Percentiles rank a stretch among this genome's conserved stretches.
Conservation (phyloP, 2,888 invertebrate genomes). For the Celastrina argiolus region DNA sequence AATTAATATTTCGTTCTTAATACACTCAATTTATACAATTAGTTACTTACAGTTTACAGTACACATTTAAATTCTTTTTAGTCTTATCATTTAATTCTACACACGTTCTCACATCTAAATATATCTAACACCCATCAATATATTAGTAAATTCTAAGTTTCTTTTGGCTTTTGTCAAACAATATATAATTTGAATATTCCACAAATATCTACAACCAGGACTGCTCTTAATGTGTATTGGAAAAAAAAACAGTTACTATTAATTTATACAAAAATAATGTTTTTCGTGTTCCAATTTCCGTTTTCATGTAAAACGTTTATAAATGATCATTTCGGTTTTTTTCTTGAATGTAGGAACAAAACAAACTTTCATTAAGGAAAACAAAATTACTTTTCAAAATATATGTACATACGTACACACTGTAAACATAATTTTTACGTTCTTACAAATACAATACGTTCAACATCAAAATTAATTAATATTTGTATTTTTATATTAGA, state of each 20-base stretch:
- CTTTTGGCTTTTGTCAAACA: conserved; percentile 27
- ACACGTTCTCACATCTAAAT: conserved; percentile 22
- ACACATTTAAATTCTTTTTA: conserved; percentile 9
- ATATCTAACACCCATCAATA: not conserved
- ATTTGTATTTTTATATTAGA: not conserved
- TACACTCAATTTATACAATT: not conserved
- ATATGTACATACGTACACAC: too few relatives aligned
- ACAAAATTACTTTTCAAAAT: too few relatives aligned
- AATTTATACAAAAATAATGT: not conserved
- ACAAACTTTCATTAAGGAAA: too few relatives aligned
- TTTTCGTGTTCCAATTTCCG: not conserved
- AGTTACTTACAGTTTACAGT: not conserved
- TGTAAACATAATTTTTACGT: too few relatives aligned
- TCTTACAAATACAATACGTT: too few relatives aligned
- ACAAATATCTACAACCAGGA: not conserved
- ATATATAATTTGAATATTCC: conserved; percentile 14
- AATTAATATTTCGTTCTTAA: not conserved
- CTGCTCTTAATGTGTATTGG: not conserved
- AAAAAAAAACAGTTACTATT: not conserved
- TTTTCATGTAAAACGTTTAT: not conserved
- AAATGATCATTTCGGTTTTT: not conserved
- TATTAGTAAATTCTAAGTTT: conserved; percentile 29
- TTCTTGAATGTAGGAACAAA: too few relatives aligned
- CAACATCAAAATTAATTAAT: too few relatives aligned
- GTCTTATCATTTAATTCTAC: conserved; percentile 24